Percentiles rank a stretch among this genome's conserved stretches.
phyloP scores from a whole-genome alignment of 2,113 vertebrate species.

The Merops nubicus region DNA sequence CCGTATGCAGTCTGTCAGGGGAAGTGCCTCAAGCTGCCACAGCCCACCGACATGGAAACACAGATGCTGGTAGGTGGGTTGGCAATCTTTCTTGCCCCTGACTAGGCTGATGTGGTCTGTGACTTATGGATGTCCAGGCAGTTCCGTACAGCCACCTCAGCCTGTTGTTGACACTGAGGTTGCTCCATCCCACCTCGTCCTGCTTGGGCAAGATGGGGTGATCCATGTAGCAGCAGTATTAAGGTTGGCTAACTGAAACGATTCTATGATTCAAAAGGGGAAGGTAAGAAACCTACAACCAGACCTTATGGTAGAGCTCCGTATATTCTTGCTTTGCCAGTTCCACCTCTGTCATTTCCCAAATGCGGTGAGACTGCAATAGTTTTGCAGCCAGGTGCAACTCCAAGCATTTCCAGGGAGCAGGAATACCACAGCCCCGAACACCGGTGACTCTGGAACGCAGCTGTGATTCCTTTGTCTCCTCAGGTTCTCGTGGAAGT shows the following conservation, averaged over 20 bases:
- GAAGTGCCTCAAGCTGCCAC: not conserved
- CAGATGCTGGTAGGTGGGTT: rapidly evolving
- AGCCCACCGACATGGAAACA: not conserved
- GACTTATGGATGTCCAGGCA: not conserved
- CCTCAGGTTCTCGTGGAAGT: not conserved
- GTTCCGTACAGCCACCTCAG: not conserved
- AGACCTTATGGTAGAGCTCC: not conserved
- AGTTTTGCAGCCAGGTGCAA: not conserved
- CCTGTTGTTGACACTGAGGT: not conserved
- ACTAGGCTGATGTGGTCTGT: rapidly evolving
- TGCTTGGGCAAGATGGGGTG: rapidly evolving
- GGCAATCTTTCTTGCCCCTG: not conserved
- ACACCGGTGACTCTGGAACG: not conserved
- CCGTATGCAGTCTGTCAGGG: not conserved
- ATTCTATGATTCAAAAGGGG: too few relatives aligned
- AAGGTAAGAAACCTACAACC: not conserved
- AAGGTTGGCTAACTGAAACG: too few relatives aligned
- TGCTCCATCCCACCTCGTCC: too few relatives aligned
- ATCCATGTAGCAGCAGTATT: not conserved
- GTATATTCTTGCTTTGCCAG: not conserved
- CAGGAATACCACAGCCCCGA: not conserved
- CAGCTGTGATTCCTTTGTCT: not conserved
- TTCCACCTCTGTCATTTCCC: not conserved
- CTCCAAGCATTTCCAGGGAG: not conserved
- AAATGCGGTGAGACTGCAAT: too few relatives aligned